Percentiles rank a stretch among this genome's conserved stretches.
phyloP scores from a whole-genome alignment of 2,797 vertebrate genomes.

The Eulemur coronatus region DNA sequence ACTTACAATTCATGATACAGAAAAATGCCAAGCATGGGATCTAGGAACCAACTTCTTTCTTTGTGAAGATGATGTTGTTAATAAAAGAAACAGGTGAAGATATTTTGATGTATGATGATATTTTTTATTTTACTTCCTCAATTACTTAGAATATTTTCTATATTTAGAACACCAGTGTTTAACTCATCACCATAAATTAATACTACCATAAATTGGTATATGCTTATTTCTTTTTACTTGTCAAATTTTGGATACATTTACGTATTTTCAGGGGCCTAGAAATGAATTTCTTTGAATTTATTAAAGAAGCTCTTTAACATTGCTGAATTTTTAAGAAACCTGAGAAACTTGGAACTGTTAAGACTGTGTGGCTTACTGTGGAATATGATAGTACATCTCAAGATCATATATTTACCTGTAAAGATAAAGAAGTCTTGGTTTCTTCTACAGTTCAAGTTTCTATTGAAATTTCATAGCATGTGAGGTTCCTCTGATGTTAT shows the following conservation, averaged over 20 bases:
- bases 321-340: conserved; percentile 9
- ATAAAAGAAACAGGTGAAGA: conserved; percentile 91
- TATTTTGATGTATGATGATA: conserved; percentile 43
- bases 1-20: conserved; percentile 95
- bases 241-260: neutral
- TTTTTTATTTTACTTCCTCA: neutral
- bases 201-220: neutral
- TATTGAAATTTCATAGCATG: neutral
- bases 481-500: neutral
- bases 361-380: conserved; percentile 3
- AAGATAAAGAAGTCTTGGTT: neutral
- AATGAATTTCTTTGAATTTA: conserved; percentile 34
- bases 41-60: conserved; percentile 98
- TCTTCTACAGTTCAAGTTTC: neutral
- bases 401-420: neutral
- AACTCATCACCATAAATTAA: neutral
- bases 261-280: neutral
- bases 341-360: neutral
- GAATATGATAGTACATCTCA: neutral
- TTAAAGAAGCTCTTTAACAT: neutral
- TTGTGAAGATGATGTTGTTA: conserved; percentile 92
- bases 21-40: conserved; percentile 91
- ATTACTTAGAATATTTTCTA: conserved; percentile 5
- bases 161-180: neutral
- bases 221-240: conserved; percentile 1